phyloP scores from a whole-genome alignment of 2,797 vertebrate species.

The Phalloptychus januarius region DNA sequence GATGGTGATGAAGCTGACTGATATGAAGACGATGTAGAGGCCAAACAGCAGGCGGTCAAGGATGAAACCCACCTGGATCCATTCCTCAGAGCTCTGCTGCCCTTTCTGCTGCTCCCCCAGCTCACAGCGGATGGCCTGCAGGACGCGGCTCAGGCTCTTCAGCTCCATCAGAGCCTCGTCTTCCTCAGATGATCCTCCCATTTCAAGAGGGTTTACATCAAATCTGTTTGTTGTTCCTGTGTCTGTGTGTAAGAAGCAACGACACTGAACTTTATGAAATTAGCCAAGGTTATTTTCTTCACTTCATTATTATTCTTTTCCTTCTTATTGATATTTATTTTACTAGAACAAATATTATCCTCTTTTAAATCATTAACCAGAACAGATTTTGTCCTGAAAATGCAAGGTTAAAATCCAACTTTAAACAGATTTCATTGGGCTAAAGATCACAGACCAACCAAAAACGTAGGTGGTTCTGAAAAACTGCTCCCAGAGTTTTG shows the following conservation, averaged over 20 bases:
- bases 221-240: slow-evolving; percentile 1
- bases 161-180: slow-evolving; percentile 64
- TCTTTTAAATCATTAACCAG: background rate
- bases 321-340: background rate
- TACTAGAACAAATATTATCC: background rate
- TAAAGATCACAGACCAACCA: background rate
- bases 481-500: background rate
- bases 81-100: slow-evolving; percentile 62
- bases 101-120: slow-evolving; percentile 60
- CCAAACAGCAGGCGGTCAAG: slow-evolving; percentile 79
- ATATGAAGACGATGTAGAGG: slow-evolving; percentile 78
- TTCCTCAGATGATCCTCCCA: slow-evolving; percentile 3
- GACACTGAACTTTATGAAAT: background rate
- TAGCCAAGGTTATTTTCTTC: background rate
- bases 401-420: background rate
- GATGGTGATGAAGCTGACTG: slow-evolving; percentile 77
- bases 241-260: slow-evolving; percentile 20
- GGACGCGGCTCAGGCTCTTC: slow-evolving; percentile 61
- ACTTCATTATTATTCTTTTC: background rate
- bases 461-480: background rate
- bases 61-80: slow-evolving; percentile 77
- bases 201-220: background rate
- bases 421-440: background rate
- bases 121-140: slow-evolving; percentile 65
- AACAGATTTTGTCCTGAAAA: background rate